phyloP scores from a whole-genome alignment of 2,888 invertebrate genomes.

The Parascotia fuliginaria region DNA sequence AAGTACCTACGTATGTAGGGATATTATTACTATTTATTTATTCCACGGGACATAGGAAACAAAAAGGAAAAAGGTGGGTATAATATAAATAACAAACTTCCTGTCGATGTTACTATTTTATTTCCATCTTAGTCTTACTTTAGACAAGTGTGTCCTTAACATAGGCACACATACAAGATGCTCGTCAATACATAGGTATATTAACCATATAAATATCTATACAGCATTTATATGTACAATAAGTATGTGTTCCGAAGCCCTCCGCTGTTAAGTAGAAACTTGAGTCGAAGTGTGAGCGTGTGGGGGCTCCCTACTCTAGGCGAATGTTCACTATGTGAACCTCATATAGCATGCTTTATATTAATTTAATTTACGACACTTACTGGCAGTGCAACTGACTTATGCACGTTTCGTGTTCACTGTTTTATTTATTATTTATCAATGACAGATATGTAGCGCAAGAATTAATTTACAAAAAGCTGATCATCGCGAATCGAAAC shows the following conservation, averaged over 20 bases:
- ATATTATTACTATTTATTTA: too few relatives aligned
- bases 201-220: slow-evolving; percentile 79
- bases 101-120: slow-evolving; percentile 80
- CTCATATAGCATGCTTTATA: slow-evolving; percentile 62
- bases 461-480: slow-evolving; percentile 64
- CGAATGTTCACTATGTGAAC: slow-evolving; percentile 74
- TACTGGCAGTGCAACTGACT: slow-evolving; percentile 79
- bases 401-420: slow-evolving; percentile 63
- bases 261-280: slow-evolving; percentile 31
- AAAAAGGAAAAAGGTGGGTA: slow-evolving; percentile 20
- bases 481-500: slow-evolving; percentile 49
- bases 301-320: slow-evolving; percentile 51
- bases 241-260: slow-evolving; percentile 66
- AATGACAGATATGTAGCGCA: slow-evolving; percentile 76
- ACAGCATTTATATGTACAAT: slow-evolving; percentile 84
- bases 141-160: slow-evolving; percentile 76
- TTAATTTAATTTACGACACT: slow-evolving; percentile 56
- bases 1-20: too few relatives aligned
- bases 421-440: slow-evolving; percentile 32
- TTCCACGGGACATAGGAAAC: neutral
- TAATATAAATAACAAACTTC: slow-evolving; percentile 68
- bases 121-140: slow-evolving; percentile 74
- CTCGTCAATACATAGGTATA: slow-evolving; percentile 69
- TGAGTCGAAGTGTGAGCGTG: slow-evolving; percentile 21
- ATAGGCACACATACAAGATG: slow-evolving; percentile 79